Percentiles rank a stretch among this genome's conserved stretches.
Conservation (phyloP, 2,888 invertebrate genomes). For the Odontomyia ornata region DNA sequence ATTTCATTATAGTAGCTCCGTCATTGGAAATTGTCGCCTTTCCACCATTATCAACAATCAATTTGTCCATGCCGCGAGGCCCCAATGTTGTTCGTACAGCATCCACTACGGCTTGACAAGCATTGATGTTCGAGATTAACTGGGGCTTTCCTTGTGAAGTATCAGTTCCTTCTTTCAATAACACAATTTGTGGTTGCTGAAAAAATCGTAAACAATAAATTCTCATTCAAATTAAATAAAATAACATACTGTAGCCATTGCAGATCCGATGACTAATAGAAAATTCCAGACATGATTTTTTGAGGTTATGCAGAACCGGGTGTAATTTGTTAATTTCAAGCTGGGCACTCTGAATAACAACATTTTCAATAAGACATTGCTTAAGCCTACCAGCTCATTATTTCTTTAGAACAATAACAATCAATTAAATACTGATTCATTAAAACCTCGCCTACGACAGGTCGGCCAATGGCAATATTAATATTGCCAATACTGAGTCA, state of each 20-base stretch:
- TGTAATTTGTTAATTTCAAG: no score
- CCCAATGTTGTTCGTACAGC: conserved; percentile 96
- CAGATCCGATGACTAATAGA: conserved; percentile 34
- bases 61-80: conserved; percentile 98
- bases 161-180: conserved; percentile 98
- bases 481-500: no score
- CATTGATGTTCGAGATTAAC: conserved; percentile 96
- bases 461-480: no score
- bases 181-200: conserved; percentile 96
- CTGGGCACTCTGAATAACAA: no score
- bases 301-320: conserved; percentile 2
- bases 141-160: conserved; percentile 95
- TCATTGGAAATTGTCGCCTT: conserved; percentile 98
- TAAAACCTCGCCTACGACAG: no score
- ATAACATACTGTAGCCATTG: background rate
- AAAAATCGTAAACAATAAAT: conserved; percentile 54
- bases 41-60: conserved; percentile 89
- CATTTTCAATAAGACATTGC: no score
- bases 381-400: no score
- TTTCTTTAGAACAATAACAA: no score
- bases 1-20: conserved; percentile 98
- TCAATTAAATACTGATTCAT: no score
- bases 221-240: background rate
- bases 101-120: conserved; percentile 94
- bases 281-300: conserved; percentile 33